Conservation (phyloP, 2,797 vertebrate species). For the Melopsittacus undulatus region DNA sequence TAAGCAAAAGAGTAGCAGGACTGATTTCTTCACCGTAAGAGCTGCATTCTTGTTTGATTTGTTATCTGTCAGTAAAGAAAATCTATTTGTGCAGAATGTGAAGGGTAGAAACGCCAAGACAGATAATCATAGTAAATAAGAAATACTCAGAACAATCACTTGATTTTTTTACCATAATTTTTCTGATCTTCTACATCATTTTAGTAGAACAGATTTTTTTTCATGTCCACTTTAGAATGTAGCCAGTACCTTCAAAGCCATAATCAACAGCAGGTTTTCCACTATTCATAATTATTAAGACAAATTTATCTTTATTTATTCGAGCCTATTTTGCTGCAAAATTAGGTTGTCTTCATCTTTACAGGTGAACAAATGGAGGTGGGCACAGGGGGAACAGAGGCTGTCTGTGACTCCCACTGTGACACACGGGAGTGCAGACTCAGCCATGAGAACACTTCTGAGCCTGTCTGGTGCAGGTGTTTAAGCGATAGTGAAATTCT, state of each 20-base stretch:
- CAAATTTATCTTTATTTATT: not conserved
- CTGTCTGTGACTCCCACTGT: fast-evolving
- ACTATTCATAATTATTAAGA: not conserved
- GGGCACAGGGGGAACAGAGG: not conserved
- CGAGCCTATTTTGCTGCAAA: not conserved
- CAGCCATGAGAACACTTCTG: fast-evolving
- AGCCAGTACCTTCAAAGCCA: not conserved
- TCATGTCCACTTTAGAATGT: not conserved
- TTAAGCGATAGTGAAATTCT: not conserved
- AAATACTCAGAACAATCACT: not conserved
- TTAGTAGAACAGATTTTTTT: not conserved
- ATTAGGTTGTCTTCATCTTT: not conserved
- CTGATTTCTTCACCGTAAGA: not conserved
- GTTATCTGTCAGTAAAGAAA: slow-evolving; percentile 6
- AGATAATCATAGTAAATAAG: not conserved
- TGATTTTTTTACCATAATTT: not conserved
- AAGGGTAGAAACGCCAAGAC: not conserved
- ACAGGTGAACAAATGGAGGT: not conserved
- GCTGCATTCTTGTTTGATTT: not conserved
- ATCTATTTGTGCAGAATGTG: not conserved
- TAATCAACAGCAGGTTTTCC: not conserved
- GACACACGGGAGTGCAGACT: not conserved
- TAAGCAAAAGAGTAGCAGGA: not conserved
- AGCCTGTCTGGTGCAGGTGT: not conserved
- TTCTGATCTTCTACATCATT: not conserved